Evolutionary conservation across 2,888 invertebrate genomes (phyloP).

Genomic region (Scrobipalpa costella): DNA sequence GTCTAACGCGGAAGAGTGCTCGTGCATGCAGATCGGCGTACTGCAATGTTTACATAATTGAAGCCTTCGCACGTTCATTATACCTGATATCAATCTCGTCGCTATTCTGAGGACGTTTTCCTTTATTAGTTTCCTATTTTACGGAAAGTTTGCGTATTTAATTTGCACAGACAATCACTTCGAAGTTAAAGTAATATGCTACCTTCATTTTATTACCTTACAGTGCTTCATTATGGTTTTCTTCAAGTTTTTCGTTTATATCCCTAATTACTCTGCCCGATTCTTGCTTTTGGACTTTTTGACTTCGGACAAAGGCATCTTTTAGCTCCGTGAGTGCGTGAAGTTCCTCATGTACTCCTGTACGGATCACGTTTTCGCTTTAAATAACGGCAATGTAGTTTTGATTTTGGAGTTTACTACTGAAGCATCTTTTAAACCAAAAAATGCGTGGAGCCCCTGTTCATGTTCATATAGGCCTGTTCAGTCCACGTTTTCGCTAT

Average conservation of each 20-base stretch:
- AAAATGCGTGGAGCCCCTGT: neutral
- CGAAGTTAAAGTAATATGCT: neutral
- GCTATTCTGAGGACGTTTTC: neutral
- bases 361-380: neutral
- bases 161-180: neutral
- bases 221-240: neutral
- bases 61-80: slow-evolving; percentile 24
- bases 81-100: slow-evolving; percentile 22
- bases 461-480: neutral
- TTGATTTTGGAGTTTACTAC: neutral
- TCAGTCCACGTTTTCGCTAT: slow-evolving; percentile 32
- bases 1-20: slow-evolving; percentile 49
- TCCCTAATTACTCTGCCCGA: neutral
- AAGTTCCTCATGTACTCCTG: neutral
- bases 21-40: slow-evolving; percentile 28
- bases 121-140: slow-evolving; percentile 2
- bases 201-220: neutral
- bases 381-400: neutral
- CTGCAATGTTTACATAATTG: slow-evolving; percentile 30
- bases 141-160: neutral
- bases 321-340: too few species aligned
- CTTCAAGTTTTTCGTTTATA: neutral
- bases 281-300: neutral
- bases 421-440: neutral
- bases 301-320: neutral